These are phyloP conservation scores for Proteles cristata DNA, from an alignment of 2,113 vertebrate species.

Conservation along the genomic window DNA sequence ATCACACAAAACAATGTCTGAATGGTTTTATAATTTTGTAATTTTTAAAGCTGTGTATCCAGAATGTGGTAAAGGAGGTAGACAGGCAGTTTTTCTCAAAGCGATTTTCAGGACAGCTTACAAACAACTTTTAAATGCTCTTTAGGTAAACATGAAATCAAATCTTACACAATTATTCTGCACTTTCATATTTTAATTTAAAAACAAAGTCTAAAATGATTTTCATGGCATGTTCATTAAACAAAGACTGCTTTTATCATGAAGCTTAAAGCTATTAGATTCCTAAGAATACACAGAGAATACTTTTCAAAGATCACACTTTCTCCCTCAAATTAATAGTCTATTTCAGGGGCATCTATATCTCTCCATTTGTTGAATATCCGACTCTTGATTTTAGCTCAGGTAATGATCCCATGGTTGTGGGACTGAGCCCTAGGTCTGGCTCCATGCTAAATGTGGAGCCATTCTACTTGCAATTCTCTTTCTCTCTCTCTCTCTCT, in stretches of 20 bases:
- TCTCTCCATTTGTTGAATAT: too few relatives aligned
- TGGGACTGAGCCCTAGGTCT: too few relatives aligned
- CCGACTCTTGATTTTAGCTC: too few relatives aligned
- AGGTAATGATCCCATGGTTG: too few relatives aligned
- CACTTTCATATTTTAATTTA: background rate
- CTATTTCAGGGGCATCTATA: background rate
- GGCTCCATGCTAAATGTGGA: too few relatives aligned
- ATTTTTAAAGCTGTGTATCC: background rate
- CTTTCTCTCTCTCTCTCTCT: too few relatives aligned
- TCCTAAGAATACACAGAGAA: background rate
- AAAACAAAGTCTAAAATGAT: background rate
- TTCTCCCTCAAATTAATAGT: background rate
- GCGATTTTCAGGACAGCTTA: background rate
- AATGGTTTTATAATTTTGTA: background rate
- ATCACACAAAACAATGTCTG: background rate
- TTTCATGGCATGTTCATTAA: background rate
- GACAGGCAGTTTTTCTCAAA: background rate
- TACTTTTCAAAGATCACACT: background rate
- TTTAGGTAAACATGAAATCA: background rate
- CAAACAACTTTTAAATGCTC: background rate
- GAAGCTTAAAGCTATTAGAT: background rate
- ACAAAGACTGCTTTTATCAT: background rate
- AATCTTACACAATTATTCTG: background rate
- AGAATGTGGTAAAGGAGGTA: background rate
- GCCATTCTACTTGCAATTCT: too few relatives aligned